phyloP scores from a whole-genome alignment of 2,797 vertebrate species.

The Hozukius guyotensis region DNA sequence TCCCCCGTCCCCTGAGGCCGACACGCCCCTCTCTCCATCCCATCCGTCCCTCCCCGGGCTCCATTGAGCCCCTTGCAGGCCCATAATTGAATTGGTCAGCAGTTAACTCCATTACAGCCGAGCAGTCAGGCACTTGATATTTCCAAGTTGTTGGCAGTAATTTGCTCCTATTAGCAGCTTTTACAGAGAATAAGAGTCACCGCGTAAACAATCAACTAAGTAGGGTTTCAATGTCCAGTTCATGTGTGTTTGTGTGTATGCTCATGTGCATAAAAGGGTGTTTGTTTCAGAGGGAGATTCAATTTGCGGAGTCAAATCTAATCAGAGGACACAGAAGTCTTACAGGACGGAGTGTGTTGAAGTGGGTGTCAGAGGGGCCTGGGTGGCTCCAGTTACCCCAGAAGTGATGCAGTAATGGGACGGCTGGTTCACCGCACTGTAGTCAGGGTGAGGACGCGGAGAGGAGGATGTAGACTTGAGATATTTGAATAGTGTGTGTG shows the following conservation, averaged over 20 bases:
- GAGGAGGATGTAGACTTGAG: slow-evolving; percentile 14
- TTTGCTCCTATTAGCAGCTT: slow-evolving; percentile 91
- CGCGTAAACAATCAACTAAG: slow-evolving; percentile 71
- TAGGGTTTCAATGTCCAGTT: slow-evolving; percentile 54
- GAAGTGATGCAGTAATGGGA: slow-evolving; percentile 48
- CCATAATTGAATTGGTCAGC: slow-evolving; percentile 89
- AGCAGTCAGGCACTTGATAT: slow-evolving; percentile 89
- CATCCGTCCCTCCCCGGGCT: slow-evolving; percentile 46
- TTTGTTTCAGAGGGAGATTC: slow-evolving; percentile 77
- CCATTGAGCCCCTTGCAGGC: slow-evolving; percentile 66
- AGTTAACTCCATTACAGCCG: slow-evolving; percentile 90
- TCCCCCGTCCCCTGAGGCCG: slow-evolving; percentile 55
- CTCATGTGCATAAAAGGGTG: slow-evolving; percentile 64
- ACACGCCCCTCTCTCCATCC: slow-evolving; percentile 56
- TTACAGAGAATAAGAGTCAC: slow-evolving; percentile 87
- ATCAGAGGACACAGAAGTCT: slow-evolving; percentile 73
- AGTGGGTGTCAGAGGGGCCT: slow-evolving; percentile 64
- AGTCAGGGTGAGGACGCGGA: background rate
- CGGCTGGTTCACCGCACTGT: background rate
- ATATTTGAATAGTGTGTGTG: slow-evolving; percentile 35
- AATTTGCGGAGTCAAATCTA: slow-evolving; percentile 79
- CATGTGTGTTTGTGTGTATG: slow-evolving; percentile 47
- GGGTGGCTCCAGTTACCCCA: slow-evolving; percentile 60
- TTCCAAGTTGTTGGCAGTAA: slow-evolving; percentile 89
- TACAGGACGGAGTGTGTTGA: slow-evolving; percentile 54